Evolutionary conservation across 30 jellyfish, hydroid and myxozoan species (phyloP).

Genomic region (Mastigias papua): DNA sequence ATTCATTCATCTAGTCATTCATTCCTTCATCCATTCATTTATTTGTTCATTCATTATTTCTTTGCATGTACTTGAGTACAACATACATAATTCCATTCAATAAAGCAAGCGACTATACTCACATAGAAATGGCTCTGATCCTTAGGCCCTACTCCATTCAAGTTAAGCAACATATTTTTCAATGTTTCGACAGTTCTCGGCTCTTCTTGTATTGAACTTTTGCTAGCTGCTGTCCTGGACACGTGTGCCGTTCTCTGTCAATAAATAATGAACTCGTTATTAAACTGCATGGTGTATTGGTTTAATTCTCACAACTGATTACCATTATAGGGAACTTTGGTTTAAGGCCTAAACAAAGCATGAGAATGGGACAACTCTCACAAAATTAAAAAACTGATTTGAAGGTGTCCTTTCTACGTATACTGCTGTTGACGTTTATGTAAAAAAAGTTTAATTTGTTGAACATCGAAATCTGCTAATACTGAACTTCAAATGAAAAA

Average conservation of each 20-base stretch:
- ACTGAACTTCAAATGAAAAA: no score
- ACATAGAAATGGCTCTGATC: constrained; percentile 19
- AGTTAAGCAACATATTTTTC: constrained; percentile 67
- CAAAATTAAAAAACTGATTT: no score
- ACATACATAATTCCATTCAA: neutral
- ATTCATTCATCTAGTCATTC: neutral
- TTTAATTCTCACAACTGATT: no score
- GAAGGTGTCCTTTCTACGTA: no score
- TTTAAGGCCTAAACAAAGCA: no score
- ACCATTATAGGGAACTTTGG: no score
- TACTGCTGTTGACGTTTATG: no score
- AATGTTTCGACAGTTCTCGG: constrained; percentile 81
- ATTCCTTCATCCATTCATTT: neutral
- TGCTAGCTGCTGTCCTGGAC: neutral
- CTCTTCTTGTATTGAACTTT: constrained; percentile 29
- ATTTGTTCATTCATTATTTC: neutral
- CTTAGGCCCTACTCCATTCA: constrained; percentile 32
- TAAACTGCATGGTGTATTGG: no score
- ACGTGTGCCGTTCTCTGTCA: neutral
- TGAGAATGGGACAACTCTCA: no score
- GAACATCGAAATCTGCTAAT: no score
- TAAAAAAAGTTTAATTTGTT: no score
- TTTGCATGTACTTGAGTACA: neutral
- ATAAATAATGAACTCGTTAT: neutral
- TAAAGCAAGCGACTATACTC: neutral